Conservation (phyloP, 2,888 invertebrate genomes). For the Drosophila acutilabella region DNA sequence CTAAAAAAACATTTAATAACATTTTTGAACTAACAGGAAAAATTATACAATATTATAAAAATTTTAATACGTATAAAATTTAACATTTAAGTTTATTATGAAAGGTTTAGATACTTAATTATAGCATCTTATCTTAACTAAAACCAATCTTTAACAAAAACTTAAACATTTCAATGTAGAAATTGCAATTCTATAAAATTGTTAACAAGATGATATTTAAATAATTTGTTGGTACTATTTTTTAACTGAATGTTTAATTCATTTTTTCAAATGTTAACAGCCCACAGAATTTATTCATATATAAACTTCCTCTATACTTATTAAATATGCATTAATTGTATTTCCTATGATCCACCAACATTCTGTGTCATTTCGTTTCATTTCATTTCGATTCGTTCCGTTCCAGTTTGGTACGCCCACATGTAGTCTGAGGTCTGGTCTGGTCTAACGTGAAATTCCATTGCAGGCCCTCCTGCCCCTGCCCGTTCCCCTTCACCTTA, state of each 20-base stretch:
- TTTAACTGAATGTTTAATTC: not conserved
- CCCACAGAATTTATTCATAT: not conserved
- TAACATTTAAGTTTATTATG: too few species aligned
- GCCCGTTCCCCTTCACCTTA: not conserved
- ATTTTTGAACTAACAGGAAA: too few species aligned
- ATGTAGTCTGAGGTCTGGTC: slow-evolving; percentile 31
- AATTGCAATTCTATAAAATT: too few species aligned
- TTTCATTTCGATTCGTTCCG: slow-evolving; percentile 27
- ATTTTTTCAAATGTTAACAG: not conserved
- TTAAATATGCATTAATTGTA: slow-evolving; percentile 44
- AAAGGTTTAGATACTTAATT: too few species aligned
- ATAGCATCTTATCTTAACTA: too few species aligned
- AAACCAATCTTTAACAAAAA: too few species aligned
- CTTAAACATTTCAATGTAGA: too few species aligned
- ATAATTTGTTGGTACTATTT: too few species aligned
- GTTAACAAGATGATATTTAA: too few species aligned
- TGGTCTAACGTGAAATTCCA: slow-evolving; percentile 39
- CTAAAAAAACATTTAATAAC: too few species aligned
- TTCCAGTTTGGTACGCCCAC: slow-evolving; percentile 48
- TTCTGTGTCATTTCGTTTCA: slow-evolving; percentile 15
- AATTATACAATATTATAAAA: too few species aligned
- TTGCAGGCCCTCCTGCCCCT: not conserved
- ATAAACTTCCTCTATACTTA: slow-evolving; percentile 8
- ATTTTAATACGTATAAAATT: too few species aligned
- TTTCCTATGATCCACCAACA: slow-evolving; percentile 41